These are phyloP conservation scores for Planococcus citri DNA, from an alignment of 1,140 invertebrate species.

Conservation along the genomic window DNA sequence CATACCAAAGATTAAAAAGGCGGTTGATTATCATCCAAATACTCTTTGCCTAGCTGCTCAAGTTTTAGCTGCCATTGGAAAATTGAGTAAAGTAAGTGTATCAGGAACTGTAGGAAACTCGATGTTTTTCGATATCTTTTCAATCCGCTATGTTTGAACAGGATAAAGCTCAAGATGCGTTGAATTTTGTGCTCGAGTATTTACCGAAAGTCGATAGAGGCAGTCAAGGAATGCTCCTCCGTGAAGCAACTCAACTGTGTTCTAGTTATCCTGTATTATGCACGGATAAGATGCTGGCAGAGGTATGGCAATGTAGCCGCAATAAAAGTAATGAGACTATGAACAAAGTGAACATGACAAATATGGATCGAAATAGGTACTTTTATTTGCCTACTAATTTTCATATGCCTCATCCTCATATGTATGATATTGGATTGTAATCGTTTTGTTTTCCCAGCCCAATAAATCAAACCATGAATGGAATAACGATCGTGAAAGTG, in stretches of 20 bases:
- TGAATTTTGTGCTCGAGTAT: slow-evolving; percentile 64
- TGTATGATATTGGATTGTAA: neutral
- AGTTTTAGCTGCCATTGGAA: slow-evolving; percentile 48
- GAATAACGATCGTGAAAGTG: slow-evolving; percentile 61
- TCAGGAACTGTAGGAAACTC: neutral
- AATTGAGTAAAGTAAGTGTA: slow-evolving; percentile 43
- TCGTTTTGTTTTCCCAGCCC: slow-evolving; percentile 32
- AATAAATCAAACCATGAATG: slow-evolving; percentile 54
- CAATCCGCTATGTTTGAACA: slow-evolving; percentile 31
- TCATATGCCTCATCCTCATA: neutral
- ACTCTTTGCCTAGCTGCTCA: slow-evolving; percentile 50
- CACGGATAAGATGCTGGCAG: slow-evolving; percentile 58
- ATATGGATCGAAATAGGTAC: neutral
- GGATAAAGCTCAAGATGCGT: slow-evolving; percentile 59
- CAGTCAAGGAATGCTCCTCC: slow-evolving; percentile 52
- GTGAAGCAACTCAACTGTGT: slow-evolving; percentile 63
- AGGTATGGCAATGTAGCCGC: slow-evolving; percentile 51
- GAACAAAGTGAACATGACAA: neutral
- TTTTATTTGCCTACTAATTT: neutral
- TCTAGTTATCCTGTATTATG: slow-evolving; percentile 61
- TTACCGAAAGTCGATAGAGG: slow-evolving; percentile 53
- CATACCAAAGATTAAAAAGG: slow-evolving; percentile 48
- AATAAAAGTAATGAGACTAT: slow-evolving; percentile 15
- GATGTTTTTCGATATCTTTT: neutral
- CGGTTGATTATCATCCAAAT: slow-evolving; percentile 51